A percentile compares a stretch with the other conserved stretches of the same genome.
Conservation (phyloP, 2,797 vertebrate species). For the Rhynchotus rufescens region DNA sequence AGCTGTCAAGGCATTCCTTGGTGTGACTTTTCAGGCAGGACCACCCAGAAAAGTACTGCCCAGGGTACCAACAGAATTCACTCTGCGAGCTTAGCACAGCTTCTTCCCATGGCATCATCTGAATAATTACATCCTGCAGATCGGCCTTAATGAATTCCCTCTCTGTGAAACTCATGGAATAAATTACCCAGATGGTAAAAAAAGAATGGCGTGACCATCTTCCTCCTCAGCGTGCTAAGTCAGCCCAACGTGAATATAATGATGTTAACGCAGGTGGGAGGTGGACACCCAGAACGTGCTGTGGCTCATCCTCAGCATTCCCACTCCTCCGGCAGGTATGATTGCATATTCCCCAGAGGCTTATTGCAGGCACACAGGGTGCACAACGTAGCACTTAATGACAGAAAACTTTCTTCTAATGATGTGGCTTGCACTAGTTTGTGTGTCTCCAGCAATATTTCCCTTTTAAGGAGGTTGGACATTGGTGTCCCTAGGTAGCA, state of each 20-base stretch:
- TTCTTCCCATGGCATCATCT: conserved; percentile 44
- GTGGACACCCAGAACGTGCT: conserved; percentile 9
- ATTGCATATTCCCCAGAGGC: conserved; percentile 33
- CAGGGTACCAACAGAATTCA: not conserved
- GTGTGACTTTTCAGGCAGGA: not conserved
- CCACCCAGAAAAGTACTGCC: conserved; percentile 1
- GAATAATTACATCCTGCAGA: conserved; percentile 60
- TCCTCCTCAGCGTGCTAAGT: conserved; percentile 47
- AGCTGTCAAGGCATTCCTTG: conserved; percentile 10
- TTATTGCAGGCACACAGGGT: conserved; percentile 46
- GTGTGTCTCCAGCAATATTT: conserved; percentile 44
- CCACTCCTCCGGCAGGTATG: not conserved
- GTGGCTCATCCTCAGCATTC: conserved; percentile 26
- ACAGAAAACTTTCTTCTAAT: conserved; percentile 65
- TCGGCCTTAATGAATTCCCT: conserved; percentile 60
- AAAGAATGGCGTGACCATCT: conserved; percentile 50
- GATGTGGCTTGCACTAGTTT: conserved; percentile 58
- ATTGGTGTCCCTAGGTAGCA: conserved; percentile 28
- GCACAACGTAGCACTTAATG: not conserved
- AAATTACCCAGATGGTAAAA: conserved; percentile 56
- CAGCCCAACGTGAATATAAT: conserved; percentile 37
- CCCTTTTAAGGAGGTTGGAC: conserved; percentile 13
- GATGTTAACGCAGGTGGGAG: conserved; percentile 59
- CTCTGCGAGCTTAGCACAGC: not conserved
- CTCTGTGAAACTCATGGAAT: conserved; percentile 38